Evolutionary conservation across 2,797 vertebrate species (phyloP).

Genomic region (Kryptolebias ocellatus): DNA sequence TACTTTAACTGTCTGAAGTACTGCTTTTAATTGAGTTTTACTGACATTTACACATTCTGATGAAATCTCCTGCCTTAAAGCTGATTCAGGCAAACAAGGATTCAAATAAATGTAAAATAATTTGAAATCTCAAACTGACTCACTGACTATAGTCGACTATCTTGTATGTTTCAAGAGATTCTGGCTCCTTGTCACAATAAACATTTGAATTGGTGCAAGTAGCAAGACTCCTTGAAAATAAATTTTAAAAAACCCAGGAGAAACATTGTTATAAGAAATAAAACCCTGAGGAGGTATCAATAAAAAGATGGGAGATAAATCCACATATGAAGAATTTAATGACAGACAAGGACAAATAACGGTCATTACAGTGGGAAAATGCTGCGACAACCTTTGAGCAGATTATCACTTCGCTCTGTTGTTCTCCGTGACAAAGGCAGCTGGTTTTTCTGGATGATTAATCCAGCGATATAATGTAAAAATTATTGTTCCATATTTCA

Average conservation of each 20-base stretch:
- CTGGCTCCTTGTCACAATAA: not conserved
- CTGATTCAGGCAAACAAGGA: not conserved
- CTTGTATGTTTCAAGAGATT: not conserved
- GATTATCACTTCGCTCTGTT: not conserved
- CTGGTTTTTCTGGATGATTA: not conserved
- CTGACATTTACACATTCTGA: not conserved
- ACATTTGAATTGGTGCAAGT: not conserved
- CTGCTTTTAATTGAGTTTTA: not conserved
- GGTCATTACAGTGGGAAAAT: not conserved
- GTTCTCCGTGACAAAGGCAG: too few species aligned
- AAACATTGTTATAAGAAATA: conserved; percentile 2
- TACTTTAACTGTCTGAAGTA: too few species aligned
- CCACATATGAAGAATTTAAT: not conserved
- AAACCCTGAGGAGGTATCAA: conserved; percentile 3
- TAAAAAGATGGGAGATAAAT: conserved; percentile 15
- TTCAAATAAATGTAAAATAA: not conserved
- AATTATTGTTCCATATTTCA: conserved; percentile 1
- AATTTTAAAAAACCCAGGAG: not conserved
- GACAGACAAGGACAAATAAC: not conserved
- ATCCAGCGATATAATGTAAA: conserved; percentile 14
- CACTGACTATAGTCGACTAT: too few species aligned
- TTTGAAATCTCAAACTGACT: not conserved
- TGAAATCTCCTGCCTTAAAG: not conserved
- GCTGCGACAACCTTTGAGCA: not conserved
- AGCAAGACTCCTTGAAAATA: not conserved